Evolutionary conservation across 2,113 vertebrate species (phyloP).

Genomic region (Tenebrosternarchus preto): DNA sequence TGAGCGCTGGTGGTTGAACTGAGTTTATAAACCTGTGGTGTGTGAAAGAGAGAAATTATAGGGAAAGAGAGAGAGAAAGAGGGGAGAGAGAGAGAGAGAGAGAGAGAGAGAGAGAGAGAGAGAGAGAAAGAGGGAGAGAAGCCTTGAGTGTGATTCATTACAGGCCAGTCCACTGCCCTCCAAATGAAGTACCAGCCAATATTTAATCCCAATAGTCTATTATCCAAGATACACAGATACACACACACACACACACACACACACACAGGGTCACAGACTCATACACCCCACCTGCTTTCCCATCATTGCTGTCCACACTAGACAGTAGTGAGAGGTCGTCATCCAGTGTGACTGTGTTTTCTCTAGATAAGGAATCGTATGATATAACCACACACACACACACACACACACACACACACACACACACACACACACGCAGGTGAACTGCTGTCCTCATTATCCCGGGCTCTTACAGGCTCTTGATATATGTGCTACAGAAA

Average conservation of each 20-base stretch:
- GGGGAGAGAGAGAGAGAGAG: conserved; percentile 32
- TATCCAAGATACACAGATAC: conserved; percentile 34
- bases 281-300: conserved; percentile 42
- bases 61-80: conserved; percentile 23
- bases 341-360: conserved; percentile 41
- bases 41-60: conserved; percentile 32
- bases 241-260: not conserved
- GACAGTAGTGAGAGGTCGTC: conserved; percentile 48
- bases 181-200: conserved; percentile 57
- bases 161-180: conserved; percentile 55
- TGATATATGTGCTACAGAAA: conserved; percentile 34
- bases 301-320: conserved; percentile 53
- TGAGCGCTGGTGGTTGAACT: conserved; percentile 31
- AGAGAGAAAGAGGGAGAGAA: conserved; percentile 27
- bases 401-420: conserved; percentile 17
- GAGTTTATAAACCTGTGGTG: conserved; percentile 29
- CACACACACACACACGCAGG: conserved; percentile 21
- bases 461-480: conserved; percentile 27
- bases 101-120: conserved; percentile 19
- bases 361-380: conserved; percentile 48
- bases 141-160: conserved; percentile 60
- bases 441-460: conserved; percentile 40
- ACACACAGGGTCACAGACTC: conserved; percentile 32
- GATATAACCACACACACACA: not conserved
- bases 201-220: conserved; percentile 62